Evolutionary conservation across 1,140 invertebrate species (phyloP).

Genomic region (Branchinecta lynchi): DNA sequence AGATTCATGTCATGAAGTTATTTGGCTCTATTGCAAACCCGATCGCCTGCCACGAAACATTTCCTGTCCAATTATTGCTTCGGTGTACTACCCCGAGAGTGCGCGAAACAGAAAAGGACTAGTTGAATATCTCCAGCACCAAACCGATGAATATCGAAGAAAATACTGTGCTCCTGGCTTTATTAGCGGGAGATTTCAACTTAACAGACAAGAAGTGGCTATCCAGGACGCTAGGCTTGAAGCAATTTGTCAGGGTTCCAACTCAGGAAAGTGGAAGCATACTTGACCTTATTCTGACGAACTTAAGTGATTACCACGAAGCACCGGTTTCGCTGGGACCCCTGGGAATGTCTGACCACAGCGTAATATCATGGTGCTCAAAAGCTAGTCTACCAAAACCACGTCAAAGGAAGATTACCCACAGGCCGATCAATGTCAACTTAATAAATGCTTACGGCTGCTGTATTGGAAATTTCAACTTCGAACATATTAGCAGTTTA

Average conservation of each 20-base stretch:
- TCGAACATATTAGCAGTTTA: too few relatives aligned
- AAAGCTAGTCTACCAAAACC: too few relatives aligned
- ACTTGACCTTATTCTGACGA: too few relatives aligned
- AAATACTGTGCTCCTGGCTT: background rate
- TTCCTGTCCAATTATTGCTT: conserved; percentile 6
- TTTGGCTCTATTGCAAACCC: background rate
- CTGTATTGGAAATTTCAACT: too few relatives aligned
- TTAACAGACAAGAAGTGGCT: background rate
- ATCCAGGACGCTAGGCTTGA: background rate
- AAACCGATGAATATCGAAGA: background rate
- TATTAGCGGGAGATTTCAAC: conserved; percentile 5
- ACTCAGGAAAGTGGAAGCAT: background rate
- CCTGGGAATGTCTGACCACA: too few relatives aligned
- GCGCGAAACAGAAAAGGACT: conserved; percentile 2
- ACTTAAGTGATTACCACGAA: too few relatives aligned
- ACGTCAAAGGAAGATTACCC: too few relatives aligned
- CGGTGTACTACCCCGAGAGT: too few relatives aligned
- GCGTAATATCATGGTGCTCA: too few relatives aligned
- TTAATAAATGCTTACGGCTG: too few relatives aligned
- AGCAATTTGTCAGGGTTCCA: background rate
- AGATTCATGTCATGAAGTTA: background rate
- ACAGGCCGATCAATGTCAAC: too few relatives aligned
- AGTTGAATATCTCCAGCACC: background rate
- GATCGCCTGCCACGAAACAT: background rate
- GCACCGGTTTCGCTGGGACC: too few relatives aligned